phyloP scores from a whole-genome alignment of 2,797 vertebrate genomes.

The Muraenolepis orangiensis region DNA sequence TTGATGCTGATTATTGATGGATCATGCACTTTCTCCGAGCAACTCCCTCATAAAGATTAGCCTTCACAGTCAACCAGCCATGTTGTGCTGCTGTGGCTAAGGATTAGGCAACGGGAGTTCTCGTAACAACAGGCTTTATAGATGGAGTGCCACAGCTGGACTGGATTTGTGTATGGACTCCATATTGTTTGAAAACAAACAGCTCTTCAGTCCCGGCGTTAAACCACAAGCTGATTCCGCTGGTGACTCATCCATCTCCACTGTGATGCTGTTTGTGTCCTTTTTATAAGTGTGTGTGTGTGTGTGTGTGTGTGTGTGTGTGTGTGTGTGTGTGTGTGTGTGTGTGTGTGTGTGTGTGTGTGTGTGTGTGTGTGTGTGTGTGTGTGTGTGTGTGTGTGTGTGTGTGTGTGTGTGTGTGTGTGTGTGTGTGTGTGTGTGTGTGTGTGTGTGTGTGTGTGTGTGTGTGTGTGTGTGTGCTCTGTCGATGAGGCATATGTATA shows the following conservation, averaged over 20 bases:
- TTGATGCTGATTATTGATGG: neutral
- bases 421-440: constrained; percentile 62
- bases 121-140: constrained; percentile 61
- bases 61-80: constrained; percentile 49
- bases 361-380: constrained; percentile 59
- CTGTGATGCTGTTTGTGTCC: constrained; percentile 49
- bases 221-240: constrained; percentile 36
- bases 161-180: constrained; percentile 55
- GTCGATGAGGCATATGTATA: constrained; percentile 44
- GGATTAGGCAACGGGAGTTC: constrained; percentile 62
- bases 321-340: constrained; percentile 61
- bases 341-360: constrained; percentile 60
- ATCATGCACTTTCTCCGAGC: constrained; percentile 26
- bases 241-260: constrained; percentile 63
- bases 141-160: constrained; percentile 56
- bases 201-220: constrained; percentile 24
- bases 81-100: constrained; percentile 56
- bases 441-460: constrained; percentile 61
- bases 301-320: constrained; percentile 62
- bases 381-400: constrained; percentile 61
- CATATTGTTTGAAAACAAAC: constrained; percentile 63
- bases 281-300: constrained; percentile 61
- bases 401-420: constrained; percentile 60
- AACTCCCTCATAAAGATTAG: constrained; percentile 22
- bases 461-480: constrained; percentile 56